Base-by-base conservation (phyloP, 1,140 invertebrate species). In the Leucophenga varia region DNA sequence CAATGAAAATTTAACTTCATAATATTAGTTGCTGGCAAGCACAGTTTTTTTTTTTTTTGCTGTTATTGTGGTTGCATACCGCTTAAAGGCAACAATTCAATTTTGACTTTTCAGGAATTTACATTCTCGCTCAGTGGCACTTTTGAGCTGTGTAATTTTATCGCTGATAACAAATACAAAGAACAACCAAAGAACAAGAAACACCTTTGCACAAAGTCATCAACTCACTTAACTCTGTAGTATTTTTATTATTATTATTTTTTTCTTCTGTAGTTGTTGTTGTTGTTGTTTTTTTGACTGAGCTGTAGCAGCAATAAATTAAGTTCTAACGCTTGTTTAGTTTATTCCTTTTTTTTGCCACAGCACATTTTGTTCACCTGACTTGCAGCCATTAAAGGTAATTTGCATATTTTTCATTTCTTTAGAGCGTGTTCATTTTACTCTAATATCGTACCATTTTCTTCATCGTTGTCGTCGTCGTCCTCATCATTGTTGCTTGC, bases 361-460 rank as follows among this genome's bases (percentile, higher is more conserved):
- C 32, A 35, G 32, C 32, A n/a, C 16, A 35, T 13, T 16, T 39
- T 47, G 37, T 28, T 39, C 32, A 50, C 28, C 14, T 44, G 37
- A 31, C 42, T 45, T 39, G 31, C 40, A 50, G 42, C 42, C 30
- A 50, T 50, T 50, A 50, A 44, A 41, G 42, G 37, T 41, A 50
- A 50, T 50, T 50, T 50, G 48, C 48, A 50, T 50, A 43, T 50
- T 34, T 20, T 34, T 30, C 34, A 50, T 50, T 49, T 50, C 37
- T 45, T 40, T 8, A 35, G 4, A 35, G n/a, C n/a, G n/a, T n/a
- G n/a, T 35, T 35, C 13, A 25, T 25, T 25, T 25, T 25, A 6
- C 10, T 25, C n/a, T n/a, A n/a, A n/a, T n/a, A n/a, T n/a, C n/a
- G n/a, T n/a, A n/a, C n/a, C n/a, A n/a, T 25, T 25, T 25, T 10